Evolutionary conservation across 1,140 invertebrate species (phyloP), one percentile per base, ranked within the genome.

Genomic region (Chlorops oryzae): DNA sequence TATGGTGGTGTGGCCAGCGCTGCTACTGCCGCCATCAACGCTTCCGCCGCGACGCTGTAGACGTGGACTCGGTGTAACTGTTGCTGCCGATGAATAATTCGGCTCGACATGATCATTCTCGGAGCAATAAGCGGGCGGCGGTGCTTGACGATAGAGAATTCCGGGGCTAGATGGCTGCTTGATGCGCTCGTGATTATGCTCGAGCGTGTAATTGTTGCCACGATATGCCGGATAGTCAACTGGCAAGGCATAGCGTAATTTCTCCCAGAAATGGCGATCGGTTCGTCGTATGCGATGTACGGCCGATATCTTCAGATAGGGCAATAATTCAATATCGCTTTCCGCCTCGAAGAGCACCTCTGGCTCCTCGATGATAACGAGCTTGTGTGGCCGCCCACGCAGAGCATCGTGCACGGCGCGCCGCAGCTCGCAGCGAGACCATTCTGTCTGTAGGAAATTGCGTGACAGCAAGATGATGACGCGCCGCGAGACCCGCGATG

Each of bases 181-280:
- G 62, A 78, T 77, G 37, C 77, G 77, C 61, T 79, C 76, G 48
- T 80, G 77, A 35, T 80, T 75, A 50, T 80, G 77, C 59, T 80
- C 75, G 49, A 79, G 70, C 50, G 76, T 75, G 61, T 83, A 80
- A 57, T 81, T 78, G 69, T 83, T 81, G 48, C 78, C 76, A 50
- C 74, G 77, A 68, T 63, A 75, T 9, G 28, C 28, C 55, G 81
- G 80, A 51, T 78, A 78, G 37, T 75, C 66, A 9, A 79, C 77
- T 37, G 91, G 91, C 81, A 96, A 83, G 5, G 88, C 86, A 73
- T 89, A 94, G 49, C 86, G 80, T 59, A 95, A 77, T 64, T 90
- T 85, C 63, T 93, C 89, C 90, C 90, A 94, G 70, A 95, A 95
- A 55, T 86, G 79, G 60, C 87, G 87, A 70, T 93, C 90, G 54